Evolutionary conservation across 2,888 invertebrate species (phyloP).

Genomic region (Synergus gifuensis): DNA sequence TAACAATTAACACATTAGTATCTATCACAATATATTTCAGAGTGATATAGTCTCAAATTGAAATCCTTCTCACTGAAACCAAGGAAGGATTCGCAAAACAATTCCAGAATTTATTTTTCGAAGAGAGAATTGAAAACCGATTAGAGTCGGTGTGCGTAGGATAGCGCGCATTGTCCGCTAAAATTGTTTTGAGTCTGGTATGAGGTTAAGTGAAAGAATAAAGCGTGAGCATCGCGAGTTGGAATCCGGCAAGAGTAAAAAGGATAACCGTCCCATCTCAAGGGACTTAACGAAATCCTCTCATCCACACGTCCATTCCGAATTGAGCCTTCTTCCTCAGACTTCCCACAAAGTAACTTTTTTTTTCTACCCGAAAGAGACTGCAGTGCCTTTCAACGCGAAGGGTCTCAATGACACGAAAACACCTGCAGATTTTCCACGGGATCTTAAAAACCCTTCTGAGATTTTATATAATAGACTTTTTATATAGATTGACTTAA

Average conservation of each 20-base stretch:
- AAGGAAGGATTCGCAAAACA: background rate
- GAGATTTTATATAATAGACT: background rate
- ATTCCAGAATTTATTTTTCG: background rate
- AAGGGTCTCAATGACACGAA: background rate
- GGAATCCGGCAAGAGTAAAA: conserved; percentile 57
- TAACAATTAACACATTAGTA: no score
- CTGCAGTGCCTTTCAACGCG: background rate
- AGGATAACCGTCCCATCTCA: conserved; percentile 68
- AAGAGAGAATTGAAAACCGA: background rate
- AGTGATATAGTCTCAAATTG: no score
- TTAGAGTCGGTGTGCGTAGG: background rate
- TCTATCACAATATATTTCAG: no score
- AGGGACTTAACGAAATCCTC: conserved; percentile 70
- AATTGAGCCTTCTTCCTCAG: conserved; percentile 46
- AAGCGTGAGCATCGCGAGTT: conserved; percentile 53
- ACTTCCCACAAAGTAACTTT: conserved; percentile 42
- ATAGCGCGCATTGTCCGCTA: background rate
- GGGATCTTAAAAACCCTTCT: background rate
- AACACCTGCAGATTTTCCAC: conserved; percentile 9
- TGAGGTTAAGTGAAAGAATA: conserved; percentile 65
- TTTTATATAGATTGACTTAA: no score
- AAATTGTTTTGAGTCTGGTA: conserved; percentile 23
- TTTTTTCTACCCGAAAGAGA: background rate
- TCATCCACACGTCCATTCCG: conserved; percentile 63
- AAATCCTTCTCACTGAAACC: background rate